A percentile compares a stretch with the other conserved stretches of the same genome.
Evolutionary conservation across 92 coral and sea anemone species (phyloP).

Genomic region (Paragorgia papillata): DNA sequence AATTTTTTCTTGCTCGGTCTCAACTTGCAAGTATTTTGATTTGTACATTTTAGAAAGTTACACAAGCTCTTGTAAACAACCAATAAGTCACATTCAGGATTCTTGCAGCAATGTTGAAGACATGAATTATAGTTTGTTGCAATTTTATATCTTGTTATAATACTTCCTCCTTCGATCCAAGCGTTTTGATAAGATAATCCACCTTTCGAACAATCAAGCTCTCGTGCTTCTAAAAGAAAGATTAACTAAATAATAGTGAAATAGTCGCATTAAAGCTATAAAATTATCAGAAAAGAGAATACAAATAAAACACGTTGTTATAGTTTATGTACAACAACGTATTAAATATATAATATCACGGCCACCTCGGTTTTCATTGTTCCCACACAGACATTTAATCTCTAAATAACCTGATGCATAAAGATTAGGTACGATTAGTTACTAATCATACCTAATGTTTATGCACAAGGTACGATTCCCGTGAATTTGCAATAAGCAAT

Average conservation of each 20-base stretch:
- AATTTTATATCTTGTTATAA: not conserved
- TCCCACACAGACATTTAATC: no score
- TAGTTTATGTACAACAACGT: no score
- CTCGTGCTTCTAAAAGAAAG: not conserved
- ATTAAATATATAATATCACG: no score
- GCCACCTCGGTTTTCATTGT: no score
- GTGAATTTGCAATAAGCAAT: no score
- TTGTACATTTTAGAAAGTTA: not conserved
- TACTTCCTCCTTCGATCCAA: conserved; percentile 13
- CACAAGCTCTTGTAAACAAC: not conserved
- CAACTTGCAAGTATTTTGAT: not conserved
- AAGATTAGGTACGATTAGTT: no score
- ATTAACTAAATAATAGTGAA: not conserved
- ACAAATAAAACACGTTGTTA: no score
- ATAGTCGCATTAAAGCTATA: no score
- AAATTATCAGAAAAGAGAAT: not conserved
- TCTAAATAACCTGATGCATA: no score
- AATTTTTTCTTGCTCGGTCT: not conserved
- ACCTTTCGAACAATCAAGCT: not conserved
- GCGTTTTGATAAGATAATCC: not conserved
- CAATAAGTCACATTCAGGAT: conserved; percentile 10
- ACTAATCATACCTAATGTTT: no score
- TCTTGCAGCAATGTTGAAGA: not conserved
- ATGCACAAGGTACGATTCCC: no score
- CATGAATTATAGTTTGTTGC: not conserved